A percentile compares a stretch with the other conserved stretches of the same genome.
These are phyloP conservation scores for Lasioglossum morio DNA, from an alignment of 2,888 invertebrate species.

Conservation along the genomic window DNA sequence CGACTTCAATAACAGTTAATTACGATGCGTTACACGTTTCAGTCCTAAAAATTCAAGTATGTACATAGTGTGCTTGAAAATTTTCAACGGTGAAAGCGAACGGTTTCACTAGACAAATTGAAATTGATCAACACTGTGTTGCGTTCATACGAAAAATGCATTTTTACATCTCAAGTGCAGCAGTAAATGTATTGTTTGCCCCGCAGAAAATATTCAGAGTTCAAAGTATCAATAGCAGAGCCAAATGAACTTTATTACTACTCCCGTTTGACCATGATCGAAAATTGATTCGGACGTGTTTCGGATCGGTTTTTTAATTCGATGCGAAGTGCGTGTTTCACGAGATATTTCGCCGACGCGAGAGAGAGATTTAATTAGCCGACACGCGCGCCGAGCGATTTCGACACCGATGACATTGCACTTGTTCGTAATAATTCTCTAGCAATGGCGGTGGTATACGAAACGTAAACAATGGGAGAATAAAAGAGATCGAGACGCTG, in stretches of 20 bases:
- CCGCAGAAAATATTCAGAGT: neutral
- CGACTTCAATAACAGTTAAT: neutral
- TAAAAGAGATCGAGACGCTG: slow-evolving; percentile 21
- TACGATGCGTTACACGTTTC: neutral
- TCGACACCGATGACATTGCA: slow-evolving; percentile 33
- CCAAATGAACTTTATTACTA: neutral
- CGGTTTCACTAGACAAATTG: too few relatives aligned
- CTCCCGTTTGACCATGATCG: neutral
- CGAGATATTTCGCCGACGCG: neutral
- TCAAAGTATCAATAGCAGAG: neutral
- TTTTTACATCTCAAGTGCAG: neutral
- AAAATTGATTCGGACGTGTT: neutral
- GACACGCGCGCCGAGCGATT: neutral
- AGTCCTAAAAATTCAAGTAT: neutral
- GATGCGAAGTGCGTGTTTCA: neutral
- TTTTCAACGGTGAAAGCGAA: neutral
- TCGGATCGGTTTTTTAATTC: neutral
- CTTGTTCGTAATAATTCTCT: slow-evolving; percentile 52
- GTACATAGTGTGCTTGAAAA: neutral
- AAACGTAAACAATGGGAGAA: slow-evolving; percentile 39
- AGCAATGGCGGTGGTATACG: slow-evolving; percentile 32
- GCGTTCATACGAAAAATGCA: neutral
- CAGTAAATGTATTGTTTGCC: neutral
- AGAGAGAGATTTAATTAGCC: slow-evolving; percentile 21
- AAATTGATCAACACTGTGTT: neutral